Percentiles rank a stretch among this genome's conserved stretches.
phyloP scores from a whole-genome alignment of 2,113 vertebrate genomes.

The Cynocephalus volans region DNA sequence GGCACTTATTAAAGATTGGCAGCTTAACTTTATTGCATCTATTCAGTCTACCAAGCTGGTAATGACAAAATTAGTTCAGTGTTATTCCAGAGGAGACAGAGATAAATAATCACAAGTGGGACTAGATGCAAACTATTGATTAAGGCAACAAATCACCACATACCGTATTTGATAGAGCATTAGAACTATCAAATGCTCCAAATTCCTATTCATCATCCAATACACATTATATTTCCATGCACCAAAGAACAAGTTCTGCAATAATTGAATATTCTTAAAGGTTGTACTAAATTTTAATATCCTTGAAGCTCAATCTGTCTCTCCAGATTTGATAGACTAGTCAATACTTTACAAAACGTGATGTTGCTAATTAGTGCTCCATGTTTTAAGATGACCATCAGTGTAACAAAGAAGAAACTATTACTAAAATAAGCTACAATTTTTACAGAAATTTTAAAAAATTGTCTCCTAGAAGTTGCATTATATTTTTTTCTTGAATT shows the following conservation, averaged over 20 bases:
- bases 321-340: conserved; percentile 8
- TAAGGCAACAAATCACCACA: conserved; percentile 20
- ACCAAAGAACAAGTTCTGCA: conserved; percentile 14
- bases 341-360: conserved; percentile 29
- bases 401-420: not conserved
- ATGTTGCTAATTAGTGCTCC: not conserved
- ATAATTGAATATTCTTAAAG: conserved; percentile 35
- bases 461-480: conserved; percentile 3
- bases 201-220: conserved; percentile 29
- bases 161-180: not conserved
- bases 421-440: conserved; percentile 31
- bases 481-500: not conserved
- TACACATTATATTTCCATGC: conserved; percentile 3
- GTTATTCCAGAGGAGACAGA: conserved; percentile 50
- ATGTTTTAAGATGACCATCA: conserved; percentile 32
- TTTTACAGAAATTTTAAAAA: conserved; percentile 9
- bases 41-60: not conserved
- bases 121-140: not conserved
- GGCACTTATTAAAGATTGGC: conserved; percentile 21
- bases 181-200: not conserved
- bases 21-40: conserved; percentile 13
- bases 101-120: not conserved
- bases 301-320: not conserved
- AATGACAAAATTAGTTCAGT: conserved; percentile 25
- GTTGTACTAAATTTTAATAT: conserved; percentile 40